Conservation (phyloP, 1,140 invertebrate genomes). For the Ridgeia piscesae region DNA sequence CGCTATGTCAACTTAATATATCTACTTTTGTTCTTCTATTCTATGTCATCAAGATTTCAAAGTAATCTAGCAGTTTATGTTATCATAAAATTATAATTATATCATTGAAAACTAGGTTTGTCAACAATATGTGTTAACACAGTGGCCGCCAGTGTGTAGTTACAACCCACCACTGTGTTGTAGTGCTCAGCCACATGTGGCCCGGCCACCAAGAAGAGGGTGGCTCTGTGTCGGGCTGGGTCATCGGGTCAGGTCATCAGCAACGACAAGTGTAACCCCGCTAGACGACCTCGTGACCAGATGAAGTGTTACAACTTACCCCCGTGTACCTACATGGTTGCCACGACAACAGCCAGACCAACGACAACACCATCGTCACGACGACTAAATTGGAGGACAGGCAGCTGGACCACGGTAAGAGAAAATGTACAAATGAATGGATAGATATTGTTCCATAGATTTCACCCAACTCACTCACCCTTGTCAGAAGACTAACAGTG, state of each 20-base stretch:
- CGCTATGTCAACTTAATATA: no score
- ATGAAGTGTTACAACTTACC: slow-evolving; percentile 7
- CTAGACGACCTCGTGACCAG: slow-evolving; percentile 1
- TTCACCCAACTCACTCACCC: no score
- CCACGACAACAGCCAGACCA: neutral
- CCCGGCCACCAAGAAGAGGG: slow-evolving; percentile 24
- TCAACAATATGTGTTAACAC: neutral
- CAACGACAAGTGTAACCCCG: slow-evolving; percentile 8
- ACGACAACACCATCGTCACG: neutral
- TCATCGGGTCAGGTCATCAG: neutral
- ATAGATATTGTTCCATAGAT: no score
- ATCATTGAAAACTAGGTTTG: neutral
- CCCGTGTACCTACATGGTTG: slow-evolving; percentile 22
- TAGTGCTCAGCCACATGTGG: slow-evolving; percentile 35
- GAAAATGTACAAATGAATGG: neutral
- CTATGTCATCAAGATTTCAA: no score
- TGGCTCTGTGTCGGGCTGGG: neutral
- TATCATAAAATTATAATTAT: neutral
- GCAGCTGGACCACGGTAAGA: slow-evolving; percentile 45
- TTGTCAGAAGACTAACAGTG: no score
- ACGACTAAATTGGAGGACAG: slow-evolving; percentile 37
- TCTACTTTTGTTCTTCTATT: no score
- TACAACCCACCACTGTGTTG: neutral
- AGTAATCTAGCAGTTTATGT: neutral
- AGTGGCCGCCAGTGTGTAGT: neutral